These are phyloP conservation scores for Drosophila dives DNA, from an alignment of 2,888 invertebrate species.

Conservation along the genomic window DNA sequence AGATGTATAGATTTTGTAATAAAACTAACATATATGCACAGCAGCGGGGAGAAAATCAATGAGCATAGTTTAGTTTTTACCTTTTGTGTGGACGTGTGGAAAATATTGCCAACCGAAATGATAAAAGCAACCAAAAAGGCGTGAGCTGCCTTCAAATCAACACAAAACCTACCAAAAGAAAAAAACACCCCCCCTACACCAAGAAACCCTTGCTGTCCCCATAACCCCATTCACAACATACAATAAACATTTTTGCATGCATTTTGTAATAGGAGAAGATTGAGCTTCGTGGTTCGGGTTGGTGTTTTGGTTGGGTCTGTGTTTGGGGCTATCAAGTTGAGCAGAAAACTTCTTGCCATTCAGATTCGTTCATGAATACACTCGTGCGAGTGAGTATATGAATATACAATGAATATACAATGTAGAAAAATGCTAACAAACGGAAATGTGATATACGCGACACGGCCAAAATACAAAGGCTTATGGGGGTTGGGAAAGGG, in stretches of 20 bases:
- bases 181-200: neutral
- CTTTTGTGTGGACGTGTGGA: conserved; percentile 76
- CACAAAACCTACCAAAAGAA: conserved; percentile 23
- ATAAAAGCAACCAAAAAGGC: conserved; percentile 51
- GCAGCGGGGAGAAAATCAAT: conserved; percentile 48
- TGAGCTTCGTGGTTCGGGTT: conserved; percentile 22
- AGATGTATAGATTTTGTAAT: neutral
- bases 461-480: conserved; percentile 66
- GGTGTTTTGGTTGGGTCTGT: conserved; percentile 10
- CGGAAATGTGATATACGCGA: conserved; percentile 80
- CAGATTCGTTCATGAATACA: conserved; percentile 48
- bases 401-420: conserved; percentile 63
- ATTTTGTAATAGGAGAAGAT: conserved; percentile 39
- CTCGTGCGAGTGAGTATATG: conserved; percentile 45
- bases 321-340: conserved; percentile 75
- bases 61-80: conserved; percentile 48
- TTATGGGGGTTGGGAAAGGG: conserved; percentile 50
- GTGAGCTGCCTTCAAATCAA: conserved; percentile 74
- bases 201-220: conserved; percentile 44
- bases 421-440: conserved; percentile 74
- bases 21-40: conserved; percentile 17
- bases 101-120: conserved; percentile 67
- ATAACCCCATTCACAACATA: conserved; percentile 46
- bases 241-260: conserved; percentile 67
- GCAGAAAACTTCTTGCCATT: conserved; percentile 77